Evolutionary conservation across 2,113 vertebrate genomes (phyloP).

Genomic region (Turnix velox): DNA sequence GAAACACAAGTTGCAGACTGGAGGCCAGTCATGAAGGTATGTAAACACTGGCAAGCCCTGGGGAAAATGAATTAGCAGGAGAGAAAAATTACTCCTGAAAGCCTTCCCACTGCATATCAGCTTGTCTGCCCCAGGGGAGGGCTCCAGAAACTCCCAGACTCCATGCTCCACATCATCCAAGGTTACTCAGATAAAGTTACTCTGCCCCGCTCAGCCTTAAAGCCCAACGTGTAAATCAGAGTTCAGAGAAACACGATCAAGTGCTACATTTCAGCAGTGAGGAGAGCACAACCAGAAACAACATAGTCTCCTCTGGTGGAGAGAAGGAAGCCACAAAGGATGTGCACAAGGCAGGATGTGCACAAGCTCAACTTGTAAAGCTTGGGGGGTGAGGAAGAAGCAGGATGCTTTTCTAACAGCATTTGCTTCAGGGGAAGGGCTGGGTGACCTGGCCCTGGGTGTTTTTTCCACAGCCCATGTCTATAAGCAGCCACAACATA

Average conservation of each 20-base stretch:
- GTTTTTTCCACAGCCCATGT: too few relatives aligned
- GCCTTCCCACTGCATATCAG: background rate
- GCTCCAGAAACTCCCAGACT: background rate
- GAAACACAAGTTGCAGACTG: background rate
- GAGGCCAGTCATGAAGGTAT: conserved; percentile 12
- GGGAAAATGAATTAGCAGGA: background rate
- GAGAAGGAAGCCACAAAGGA: background rate
- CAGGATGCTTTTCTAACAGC: background rate
- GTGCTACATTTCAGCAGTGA: background rate
- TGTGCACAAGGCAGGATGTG: background rate
- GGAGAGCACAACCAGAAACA: background rate
- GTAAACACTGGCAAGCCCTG: conserved; percentile 25
- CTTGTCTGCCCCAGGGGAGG: background rate
- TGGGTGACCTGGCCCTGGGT: too few relatives aligned
- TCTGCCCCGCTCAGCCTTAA: background rate
- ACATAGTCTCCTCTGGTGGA: background rate
- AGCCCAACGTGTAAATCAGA: background rate
- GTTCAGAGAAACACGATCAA: background rate
- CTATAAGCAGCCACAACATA: too few relatives aligned
- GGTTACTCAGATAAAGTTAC: conserved; percentile 7
- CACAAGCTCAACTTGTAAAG: background rate
- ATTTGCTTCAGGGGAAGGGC: background rate
- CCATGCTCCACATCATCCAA: background rate
- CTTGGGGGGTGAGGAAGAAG: background rate
- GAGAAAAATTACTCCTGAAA: background rate